Percentiles rank a stretch among this genome's conserved stretches.
Evolutionary conservation across 2,888 invertebrate genomes (phyloP).

Genomic region (Tenthredo amoena): DNA sequence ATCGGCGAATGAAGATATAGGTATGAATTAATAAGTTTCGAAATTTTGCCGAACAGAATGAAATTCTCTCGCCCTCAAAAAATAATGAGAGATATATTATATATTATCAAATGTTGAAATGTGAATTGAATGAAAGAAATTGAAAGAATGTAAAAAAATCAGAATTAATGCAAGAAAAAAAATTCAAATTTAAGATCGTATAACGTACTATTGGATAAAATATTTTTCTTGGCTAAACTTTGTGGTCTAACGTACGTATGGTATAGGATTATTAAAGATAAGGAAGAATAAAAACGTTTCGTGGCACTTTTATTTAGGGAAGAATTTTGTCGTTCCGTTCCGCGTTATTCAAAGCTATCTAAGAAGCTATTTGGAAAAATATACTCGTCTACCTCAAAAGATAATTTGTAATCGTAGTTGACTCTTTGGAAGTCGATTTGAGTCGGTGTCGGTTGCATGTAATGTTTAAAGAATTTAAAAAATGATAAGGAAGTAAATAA

Average conservation of each 20-base stretch:
- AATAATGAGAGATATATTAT: background rate
- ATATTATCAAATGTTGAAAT: conserved; percentile 4
- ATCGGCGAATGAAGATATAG: background rate
- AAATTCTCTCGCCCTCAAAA: background rate
- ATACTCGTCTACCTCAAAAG: conserved; percentile 77
- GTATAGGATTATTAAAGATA: conserved; percentile 66
- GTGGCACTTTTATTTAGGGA: conserved; percentile 59
- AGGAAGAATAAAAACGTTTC: conserved; percentile 55
- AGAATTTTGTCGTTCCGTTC: conserved; percentile 69
- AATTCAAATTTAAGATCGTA: conserved; percentile 22
- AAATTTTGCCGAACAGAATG: background rate
- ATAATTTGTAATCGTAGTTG: conserved; percentile 72
- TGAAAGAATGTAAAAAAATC: conserved; percentile 17
- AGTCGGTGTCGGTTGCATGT: conserved; percentile 68
- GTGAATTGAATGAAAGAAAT: conserved; percentile 25
- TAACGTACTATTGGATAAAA: conserved; percentile 12
- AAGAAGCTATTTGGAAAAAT: conserved; percentile 76
- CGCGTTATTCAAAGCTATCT: conserved; percentile 73
- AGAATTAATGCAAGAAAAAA: background rate
- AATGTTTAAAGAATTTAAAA: conserved; percentile 63
- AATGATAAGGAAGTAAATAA: conserved; percentile 50
- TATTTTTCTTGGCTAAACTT: conserved; percentile 55
- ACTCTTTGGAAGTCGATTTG: conserved; percentile 58
- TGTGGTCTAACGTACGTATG: conserved; percentile 62
- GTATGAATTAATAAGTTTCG: background rate